Evolutionary conservation across 1,140 invertebrate genomes (phyloP).

Genomic region (Macrotrachela quadricornifera): DNA sequence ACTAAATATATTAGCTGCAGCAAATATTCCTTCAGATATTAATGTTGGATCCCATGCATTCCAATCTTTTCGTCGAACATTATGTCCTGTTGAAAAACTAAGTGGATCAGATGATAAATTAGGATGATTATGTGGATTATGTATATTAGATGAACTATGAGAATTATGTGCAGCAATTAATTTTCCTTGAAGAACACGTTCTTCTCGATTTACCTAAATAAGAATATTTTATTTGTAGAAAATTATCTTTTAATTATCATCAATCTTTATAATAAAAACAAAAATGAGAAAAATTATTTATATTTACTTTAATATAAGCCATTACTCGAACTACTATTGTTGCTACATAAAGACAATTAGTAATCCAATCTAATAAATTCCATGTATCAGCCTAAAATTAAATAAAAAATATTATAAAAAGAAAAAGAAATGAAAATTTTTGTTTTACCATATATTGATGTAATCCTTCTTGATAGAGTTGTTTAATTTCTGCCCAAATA

Average conservation of each 20-base stretch:
- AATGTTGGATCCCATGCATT: constrained; percentile 78
- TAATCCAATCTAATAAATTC: constrained; percentile 97
- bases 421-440: no score
- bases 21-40: constrained; percentile 68
- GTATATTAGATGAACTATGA: no score
- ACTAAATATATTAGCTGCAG: constrained; percentile 81
- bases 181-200: neutral
- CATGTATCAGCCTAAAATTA: constrained; percentile 57
- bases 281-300: no score
- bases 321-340: constrained; percentile 77
- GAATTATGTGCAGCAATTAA: no score
- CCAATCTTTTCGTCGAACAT: constrained; percentile 35
- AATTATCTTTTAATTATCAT: constrained; percentile 5
- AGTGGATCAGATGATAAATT: no score
- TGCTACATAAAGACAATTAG: constrained; percentile 86
- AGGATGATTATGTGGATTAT: no score
- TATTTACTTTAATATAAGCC: constrained; percentile 44
- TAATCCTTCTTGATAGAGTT: constrained; percentile 84
- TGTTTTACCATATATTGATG: constrained; percentile 56
- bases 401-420: no score
- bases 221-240: no score
- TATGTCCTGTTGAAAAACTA: no score
- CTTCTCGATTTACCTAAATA: constrained; percentile 1
- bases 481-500: constrained; percentile 96
- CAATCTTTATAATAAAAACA: constrained; percentile 38